These are phyloP conservation scores for Zeus faber DNA, from an alignment of 2,113 vertebrate genomes.

Conservation along the genomic window DNA sequence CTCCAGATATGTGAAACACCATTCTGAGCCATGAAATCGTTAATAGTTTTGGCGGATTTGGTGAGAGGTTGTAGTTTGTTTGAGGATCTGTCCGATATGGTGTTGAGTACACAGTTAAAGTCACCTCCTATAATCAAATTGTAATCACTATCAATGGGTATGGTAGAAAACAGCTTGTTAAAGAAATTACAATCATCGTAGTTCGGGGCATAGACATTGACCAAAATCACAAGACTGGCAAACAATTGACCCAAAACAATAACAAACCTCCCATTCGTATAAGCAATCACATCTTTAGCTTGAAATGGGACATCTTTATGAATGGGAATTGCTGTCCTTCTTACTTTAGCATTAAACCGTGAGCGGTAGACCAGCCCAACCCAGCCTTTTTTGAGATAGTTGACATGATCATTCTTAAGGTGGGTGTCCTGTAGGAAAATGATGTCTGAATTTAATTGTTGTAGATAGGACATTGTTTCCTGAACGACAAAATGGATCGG, in stretches of 20 bases:
- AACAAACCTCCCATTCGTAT: constrained; percentile 13
- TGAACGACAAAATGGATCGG: background rate
- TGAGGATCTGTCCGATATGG: too few species aligned
- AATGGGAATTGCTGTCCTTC: constrained; percentile 16
- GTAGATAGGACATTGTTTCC: constrained; percentile 1
- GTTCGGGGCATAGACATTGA: constrained; percentile 12
- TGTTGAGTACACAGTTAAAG: too few species aligned
- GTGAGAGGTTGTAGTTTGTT: too few species aligned
- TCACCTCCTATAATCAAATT: background rate
- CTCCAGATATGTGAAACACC: constrained; percentile 14
- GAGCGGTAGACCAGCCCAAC: constrained; percentile 6
- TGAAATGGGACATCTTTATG: constrained; percentile 11
- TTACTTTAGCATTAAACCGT: too few species aligned
- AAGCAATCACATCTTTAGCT: constrained; percentile 7
- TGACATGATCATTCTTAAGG: constrained; percentile 5
- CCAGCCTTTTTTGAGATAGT: constrained; percentile 2
- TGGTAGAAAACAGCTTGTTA: constrained; percentile 4
- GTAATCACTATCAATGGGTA: background rate
- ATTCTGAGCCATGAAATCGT: too few species aligned
- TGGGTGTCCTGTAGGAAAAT: constrained; percentile 12
- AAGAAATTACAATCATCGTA: constrained; percentile 2
- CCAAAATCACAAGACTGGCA: constrained; percentile 8
- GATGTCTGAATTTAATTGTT: constrained; percentile 8
- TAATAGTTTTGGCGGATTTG: too few species aligned
- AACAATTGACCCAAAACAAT: constrained; percentile 1